A percentile compares a stretch with the other conserved stretches of the same genome.
Conservation (phyloP, 37 sponge, comb jelly and placozoan genomes). For the Tethya wilhelma region DNA sequence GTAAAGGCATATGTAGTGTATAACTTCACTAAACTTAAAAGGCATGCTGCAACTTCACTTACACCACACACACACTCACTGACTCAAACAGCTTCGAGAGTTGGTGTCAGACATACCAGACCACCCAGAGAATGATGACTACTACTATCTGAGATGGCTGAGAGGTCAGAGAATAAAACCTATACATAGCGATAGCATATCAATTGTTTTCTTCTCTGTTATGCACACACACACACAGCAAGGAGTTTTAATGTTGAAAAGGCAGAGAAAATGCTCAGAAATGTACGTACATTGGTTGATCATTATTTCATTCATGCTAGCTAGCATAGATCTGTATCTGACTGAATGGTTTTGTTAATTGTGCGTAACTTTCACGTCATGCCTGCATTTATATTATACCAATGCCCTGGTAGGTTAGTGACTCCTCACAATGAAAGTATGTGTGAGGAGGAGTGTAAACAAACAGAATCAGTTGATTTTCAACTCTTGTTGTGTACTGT, state of each 20-base stretch:
- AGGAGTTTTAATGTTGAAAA: neutral
- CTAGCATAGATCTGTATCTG: neutral
- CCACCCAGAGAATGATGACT: constrained; percentile 58
- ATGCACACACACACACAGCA: constrained; percentile 14
- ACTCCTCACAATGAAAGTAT: too few relatives aligned
- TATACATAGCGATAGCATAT: neutral
- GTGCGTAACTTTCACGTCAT: too few relatives aligned
- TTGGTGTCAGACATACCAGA: constrained; percentile 48
- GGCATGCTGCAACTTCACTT: too few relatives aligned
- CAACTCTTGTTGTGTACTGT: too few relatives aligned
- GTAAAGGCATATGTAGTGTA: too few relatives aligned
- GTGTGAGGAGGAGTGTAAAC: too few relatives aligned
- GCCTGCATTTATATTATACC: too few relatives aligned
- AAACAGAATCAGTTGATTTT: too few relatives aligned
- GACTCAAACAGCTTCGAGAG: constrained; percentile 41
- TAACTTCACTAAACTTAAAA: too few relatives aligned
- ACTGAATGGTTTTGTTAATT: too few relatives aligned
- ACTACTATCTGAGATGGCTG: constrained; percentile 68
- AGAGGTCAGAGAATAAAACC: constrained; percentile 9
- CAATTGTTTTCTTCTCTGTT: neutral
- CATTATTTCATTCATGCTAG: neutral
- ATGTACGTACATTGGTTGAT: neutral
- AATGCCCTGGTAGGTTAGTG: too few relatives aligned
- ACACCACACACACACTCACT: too few relatives aligned
- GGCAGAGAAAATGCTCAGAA: neutral